Percentiles rank a stretch among this genome's conserved stretches.
These are phyloP conservation scores for Hydropsyche tenuis DNA, from an alignment of 1,140 invertebrate species.

Conservation along the genomic window DNA sequence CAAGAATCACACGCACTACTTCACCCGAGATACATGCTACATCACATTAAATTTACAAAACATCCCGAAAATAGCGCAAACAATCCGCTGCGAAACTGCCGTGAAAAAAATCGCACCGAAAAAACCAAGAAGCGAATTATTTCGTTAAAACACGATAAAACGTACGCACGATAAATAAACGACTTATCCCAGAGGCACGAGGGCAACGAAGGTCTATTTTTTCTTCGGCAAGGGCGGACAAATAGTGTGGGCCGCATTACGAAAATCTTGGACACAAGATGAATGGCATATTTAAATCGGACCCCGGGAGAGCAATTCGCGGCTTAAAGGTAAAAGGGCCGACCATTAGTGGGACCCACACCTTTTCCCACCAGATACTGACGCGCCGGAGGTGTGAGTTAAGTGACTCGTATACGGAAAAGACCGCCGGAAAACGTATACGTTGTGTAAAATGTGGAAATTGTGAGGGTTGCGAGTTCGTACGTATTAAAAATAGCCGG, in stretches of 20 bases:
- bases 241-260: conserved; percentile 28
- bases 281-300: conserved; percentile 37
- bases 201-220: no score
- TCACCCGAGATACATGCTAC: no score
- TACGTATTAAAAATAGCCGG: no score
- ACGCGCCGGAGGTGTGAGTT: not conserved
- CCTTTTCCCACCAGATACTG: conserved; percentile 17
- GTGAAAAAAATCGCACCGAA: not conserved
- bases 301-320: conserved; percentile 33
- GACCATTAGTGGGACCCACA: conserved; percentile 27
- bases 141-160: no score
- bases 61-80: no score
- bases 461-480: no score
- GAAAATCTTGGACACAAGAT: conserved; percentile 32
- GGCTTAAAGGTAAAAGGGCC: conserved; percentile 32
- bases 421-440: not conserved
- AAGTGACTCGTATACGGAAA: conserved; percentile 1
- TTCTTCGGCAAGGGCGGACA: not conserved
- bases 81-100: not conserved
- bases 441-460: no score
- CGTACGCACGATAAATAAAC: no score
- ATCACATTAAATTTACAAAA: no score
- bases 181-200: no score
- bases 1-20: no score
- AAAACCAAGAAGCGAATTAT: not conserved